Evolutionary conservation across 2,113 vertebrate genomes (phyloP).

Genomic region (Gallinago undulata): DNA sequence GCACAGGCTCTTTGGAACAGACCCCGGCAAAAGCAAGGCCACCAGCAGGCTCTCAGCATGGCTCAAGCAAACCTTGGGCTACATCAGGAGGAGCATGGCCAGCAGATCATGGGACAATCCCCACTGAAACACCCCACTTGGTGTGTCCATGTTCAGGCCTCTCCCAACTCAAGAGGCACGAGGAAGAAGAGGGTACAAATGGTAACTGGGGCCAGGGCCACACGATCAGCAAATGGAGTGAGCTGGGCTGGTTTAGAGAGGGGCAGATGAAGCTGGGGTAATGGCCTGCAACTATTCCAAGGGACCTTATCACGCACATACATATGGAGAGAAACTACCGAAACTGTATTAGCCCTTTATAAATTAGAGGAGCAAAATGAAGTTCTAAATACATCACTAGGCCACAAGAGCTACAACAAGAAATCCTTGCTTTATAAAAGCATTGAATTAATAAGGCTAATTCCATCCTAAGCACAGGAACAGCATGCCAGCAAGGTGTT

Average conservation of each 20-base stretch:
- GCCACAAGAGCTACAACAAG: not conserved
- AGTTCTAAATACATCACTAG: not conserved
- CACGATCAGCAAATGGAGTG: not conserved
- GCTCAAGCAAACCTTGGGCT: not conserved
- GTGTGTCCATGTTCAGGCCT: not conserved
- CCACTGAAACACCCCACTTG: not conserved
- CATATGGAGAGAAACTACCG: not conserved
- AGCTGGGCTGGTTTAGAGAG: not conserved
- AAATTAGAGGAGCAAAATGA: not conserved
- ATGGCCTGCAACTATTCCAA: not conserved
- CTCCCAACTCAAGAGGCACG: not conserved
- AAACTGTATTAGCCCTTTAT: not conserved
- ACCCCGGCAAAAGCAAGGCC: not conserved
- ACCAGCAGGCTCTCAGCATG: not conserved
- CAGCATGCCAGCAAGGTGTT: not conserved
- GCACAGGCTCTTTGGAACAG: not conserved
- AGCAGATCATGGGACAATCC: not conserved
- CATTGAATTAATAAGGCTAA: not conserved
- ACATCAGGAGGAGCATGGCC: not conserved
- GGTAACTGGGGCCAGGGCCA: fast-evolving
- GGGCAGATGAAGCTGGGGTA: not conserved
- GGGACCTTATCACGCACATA: not conserved
- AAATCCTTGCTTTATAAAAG: not conserved
- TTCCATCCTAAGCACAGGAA: not conserved
- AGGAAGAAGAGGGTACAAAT: not conserved